These are phyloP conservation scores for Ctenicera cuprea DNA, from an alignment of 2,888 invertebrate genomes.

Conservation along the genomic window DNA sequence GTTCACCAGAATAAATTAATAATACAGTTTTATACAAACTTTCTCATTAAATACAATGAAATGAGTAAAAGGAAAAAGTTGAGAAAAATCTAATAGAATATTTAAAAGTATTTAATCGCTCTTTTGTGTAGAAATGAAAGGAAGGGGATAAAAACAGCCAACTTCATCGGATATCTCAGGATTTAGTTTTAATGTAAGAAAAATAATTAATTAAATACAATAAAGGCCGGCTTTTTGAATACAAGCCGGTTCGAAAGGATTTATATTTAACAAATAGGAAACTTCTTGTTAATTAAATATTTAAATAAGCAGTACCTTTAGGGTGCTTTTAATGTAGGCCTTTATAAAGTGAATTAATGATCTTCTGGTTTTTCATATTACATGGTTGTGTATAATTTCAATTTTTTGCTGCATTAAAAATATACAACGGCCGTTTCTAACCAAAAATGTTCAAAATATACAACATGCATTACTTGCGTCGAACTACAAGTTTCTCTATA, in stretches of 20 bases:
- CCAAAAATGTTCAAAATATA: too few relatives aligned
- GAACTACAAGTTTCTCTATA: too few relatives aligned
- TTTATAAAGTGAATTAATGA: conserved; percentile 1
- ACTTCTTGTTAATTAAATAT: conserved; percentile 8
- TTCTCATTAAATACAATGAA: conserved; percentile 7
- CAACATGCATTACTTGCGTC: too few relatives aligned
- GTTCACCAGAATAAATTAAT: conserved; percentile 19
- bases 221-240: neutral
- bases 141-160: neutral
- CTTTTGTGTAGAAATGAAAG: neutral
- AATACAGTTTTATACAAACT: conserved; percentile 7
- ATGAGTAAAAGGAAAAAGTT: neutral
- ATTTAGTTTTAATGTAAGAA: neutral
- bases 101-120: neutral
- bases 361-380: too few relatives aligned
- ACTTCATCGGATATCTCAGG: too few relatives aligned
- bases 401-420: too few relatives aligned
- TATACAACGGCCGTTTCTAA: too few relatives aligned
- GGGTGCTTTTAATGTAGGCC: neutral
- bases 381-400: too few relatives aligned
- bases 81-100: conserved; percentile 19
- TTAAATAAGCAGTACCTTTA: neutral
- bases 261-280: neutral
- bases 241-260: neutral
- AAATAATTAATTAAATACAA: neutral